phyloP scores from a whole-genome alignment of 2,113 vertebrate species.

The Piprites chloris region DNA sequence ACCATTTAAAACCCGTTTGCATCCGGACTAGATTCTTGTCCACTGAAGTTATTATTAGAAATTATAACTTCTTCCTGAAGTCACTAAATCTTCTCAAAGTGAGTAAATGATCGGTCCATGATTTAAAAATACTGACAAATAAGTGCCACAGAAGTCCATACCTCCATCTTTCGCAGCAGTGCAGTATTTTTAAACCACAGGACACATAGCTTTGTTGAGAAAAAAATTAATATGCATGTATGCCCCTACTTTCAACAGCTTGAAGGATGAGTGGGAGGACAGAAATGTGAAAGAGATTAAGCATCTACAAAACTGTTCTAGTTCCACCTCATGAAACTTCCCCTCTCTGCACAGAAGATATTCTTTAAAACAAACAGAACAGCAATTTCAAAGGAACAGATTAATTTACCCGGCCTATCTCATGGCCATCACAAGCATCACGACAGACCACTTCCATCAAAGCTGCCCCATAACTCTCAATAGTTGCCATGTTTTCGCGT shows the following conservation, averaged over 20 bases:
- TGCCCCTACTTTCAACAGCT: background rate
- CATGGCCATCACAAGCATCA: conserved; percentile 95
- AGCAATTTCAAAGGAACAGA: background rate
- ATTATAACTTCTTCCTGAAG: background rate
- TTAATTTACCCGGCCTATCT: conserved; percentile 87
- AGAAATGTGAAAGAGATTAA: background rate
- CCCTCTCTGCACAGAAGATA: background rate
- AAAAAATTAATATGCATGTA: background rate
- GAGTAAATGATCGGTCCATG: background rate
- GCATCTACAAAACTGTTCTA: background rate
- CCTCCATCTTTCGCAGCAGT: background rate
- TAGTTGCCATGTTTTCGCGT: conserved; percentile 90
- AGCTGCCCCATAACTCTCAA: conserved; percentile 92
- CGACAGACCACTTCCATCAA: conserved; percentile 97
- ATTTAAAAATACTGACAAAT: background rate
- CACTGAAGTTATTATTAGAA: background rate
- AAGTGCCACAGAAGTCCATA: background rate
- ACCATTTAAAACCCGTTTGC: background rate
- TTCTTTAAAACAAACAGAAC: background rate
- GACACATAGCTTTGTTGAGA: background rate
- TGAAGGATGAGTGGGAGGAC: background rate
- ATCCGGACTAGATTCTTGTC: background rate
- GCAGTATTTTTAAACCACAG: background rate
- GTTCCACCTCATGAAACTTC: background rate
- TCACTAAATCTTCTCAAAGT: background rate